These are phyloP conservation scores for Dicranocentrus wangi DNA, from an alignment of 2,888 invertebrate species.

Conservation along the genomic window DNA sequence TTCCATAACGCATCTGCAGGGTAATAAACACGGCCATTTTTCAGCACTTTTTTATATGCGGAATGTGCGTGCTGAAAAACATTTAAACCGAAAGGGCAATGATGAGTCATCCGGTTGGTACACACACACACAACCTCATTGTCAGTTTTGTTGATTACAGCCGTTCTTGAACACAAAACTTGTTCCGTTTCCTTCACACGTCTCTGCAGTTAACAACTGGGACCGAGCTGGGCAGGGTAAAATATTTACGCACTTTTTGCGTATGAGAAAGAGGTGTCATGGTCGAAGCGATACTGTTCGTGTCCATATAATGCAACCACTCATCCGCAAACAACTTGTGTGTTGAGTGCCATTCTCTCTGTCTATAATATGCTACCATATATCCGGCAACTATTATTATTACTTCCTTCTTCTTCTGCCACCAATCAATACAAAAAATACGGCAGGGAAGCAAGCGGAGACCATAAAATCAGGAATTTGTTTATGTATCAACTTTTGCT, in stretches of 20 bases:
- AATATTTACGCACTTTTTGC: background rate
- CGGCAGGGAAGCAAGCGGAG: too few relatives aligned
- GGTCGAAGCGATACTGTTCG: background rate
- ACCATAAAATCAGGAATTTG: background rate
- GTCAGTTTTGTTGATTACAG: too few relatives aligned
- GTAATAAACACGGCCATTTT: background rate
- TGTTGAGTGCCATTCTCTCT: background rate
- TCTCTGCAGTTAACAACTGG: background rate
- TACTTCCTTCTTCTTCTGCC: conserved; percentile 6
- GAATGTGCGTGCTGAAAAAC: background rate
- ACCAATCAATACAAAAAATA: background rate
- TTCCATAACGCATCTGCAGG: too few relatives aligned
- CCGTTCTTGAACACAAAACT: too few relatives aligned
- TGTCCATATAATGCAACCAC: too few relatives aligned
- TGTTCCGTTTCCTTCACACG: conserved; percentile 1
- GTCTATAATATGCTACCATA: conserved; percentile 3
- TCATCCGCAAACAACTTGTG: background rate
- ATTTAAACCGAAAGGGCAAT: background rate
- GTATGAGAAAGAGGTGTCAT: background rate
- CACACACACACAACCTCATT: background rate
- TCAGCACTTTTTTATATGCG: background rate
- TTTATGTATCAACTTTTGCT: too few relatives aligned
- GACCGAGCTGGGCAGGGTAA: too few relatives aligned
- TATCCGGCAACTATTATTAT: conserved; percentile 14
- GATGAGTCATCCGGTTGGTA: background rate